Evolutionary conservation across 2,888 invertebrate genomes (phyloP), one percentile per base, ranked within the genome.

Genomic region (Tetragnatha montana): DNA sequence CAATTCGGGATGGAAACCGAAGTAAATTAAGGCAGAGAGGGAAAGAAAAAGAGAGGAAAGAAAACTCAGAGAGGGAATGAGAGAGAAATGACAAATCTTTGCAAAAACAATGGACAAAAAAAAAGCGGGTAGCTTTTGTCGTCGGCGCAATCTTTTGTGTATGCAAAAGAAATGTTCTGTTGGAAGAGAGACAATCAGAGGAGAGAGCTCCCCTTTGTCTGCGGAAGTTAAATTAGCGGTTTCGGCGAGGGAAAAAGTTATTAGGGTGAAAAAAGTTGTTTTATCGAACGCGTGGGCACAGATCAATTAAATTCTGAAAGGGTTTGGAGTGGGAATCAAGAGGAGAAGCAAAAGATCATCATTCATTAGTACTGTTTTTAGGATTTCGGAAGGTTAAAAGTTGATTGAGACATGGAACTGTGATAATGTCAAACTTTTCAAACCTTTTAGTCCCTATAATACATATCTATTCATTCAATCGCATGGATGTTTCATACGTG

Each of bases 1-100:
- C 60, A 51, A 71, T 21, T 70, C 81, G 14, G 50, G 47, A 81
- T 12, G 17, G 21, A 81, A 71, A 70, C 12, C 60, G n/a, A 21
- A 83, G 35, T 51, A 79, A 79, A 80, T 74, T 74, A 74, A 74
- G 35, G 35, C 14, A 35, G 6, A 19, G 21, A 21, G 71, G 14
- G 19, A 60, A 60, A 35, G 60, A 60, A 22, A 82, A 49, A 51
- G 50, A 19, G 14, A 0, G 12, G 71, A 35, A 12, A 22, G 76
- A 4, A 51, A 84, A 71, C 76, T 70, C 51, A 70, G 50, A 47
- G 10, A 2, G 35, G 35, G 35, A 4, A 35, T 35, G 35, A 35
- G 35, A 35, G 35, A 35, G n/a, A 49, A 79, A 80, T 86, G 85
- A 86, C 76, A 86, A 86, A 86, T 86, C 73, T 76, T 73, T 78